Evolutionary conservation across 2,797 vertebrate genomes (phyloP), one percentile per base, ranked within the genome.

Genomic region (Gallinago stenura): DNA sequence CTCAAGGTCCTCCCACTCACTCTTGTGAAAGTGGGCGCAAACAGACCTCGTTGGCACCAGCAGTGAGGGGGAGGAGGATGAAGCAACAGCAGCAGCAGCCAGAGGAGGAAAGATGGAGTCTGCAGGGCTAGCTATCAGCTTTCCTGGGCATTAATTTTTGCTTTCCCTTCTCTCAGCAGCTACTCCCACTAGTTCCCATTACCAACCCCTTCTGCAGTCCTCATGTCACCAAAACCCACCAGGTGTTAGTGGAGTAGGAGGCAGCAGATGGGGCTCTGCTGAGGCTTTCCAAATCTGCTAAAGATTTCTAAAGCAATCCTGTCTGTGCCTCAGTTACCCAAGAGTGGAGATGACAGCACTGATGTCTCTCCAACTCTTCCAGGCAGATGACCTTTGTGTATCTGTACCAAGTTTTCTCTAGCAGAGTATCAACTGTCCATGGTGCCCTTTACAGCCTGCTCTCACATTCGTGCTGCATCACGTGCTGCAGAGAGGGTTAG

Each of bases 11-110:
- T 87, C 90, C 93, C 66, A 79, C 88, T 86, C 31, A 4, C 17
- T 61, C 88, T 84, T 95, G 61, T 72, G 87, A 61, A 94, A 88
- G 77, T 68, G 35, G 76, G 26, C 51, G 54, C 85, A 81, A 90
- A 61, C 56, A 83, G 45, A 72, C 48, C 65, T 86, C 7, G 1
- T 1, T 61, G 79, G 50, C 65, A 83, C 11, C 2, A 4, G 37
- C 69, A 84, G 58, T 0, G 1, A 43, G 66, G 51, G 54, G 57
- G 73, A 95, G 65, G 41, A 90, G 61, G 72, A 61, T 72, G 45
- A 35, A 90, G 62, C 77, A 81, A 65, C 21, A 68, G 3, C 60
- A 76, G 62, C 46, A 87, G 46, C 80, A 78, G 18, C 53, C 48
- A 35, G 19, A 76, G 46, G 31, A 90, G 41, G 46, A 61, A 69